Evolutionary conservation across 2,797 vertebrate genomes (phyloP).

Genomic region (Xenopus petersii): DNA sequence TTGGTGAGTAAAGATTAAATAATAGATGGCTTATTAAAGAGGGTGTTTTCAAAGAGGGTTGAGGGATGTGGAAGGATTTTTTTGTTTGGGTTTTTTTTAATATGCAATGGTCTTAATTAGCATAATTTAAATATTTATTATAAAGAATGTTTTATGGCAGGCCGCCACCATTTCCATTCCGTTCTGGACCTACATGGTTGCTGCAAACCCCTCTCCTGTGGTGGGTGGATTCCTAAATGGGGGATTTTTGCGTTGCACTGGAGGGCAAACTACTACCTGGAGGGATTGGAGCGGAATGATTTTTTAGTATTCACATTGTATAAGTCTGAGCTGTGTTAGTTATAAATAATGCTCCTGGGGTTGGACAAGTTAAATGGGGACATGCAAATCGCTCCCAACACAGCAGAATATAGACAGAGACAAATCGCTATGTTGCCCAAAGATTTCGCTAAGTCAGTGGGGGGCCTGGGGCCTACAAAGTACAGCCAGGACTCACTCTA

Average conservation of each 20-base stretch:
- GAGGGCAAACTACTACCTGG: neutral
- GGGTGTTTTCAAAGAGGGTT: neutral
- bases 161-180: slow-evolving; percentile 31
- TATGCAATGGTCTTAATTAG: slow-evolving; percentile 97
- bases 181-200: neutral
- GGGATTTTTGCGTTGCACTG: neutral
- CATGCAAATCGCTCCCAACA: too few species aligned
- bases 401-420: too few species aligned
- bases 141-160: slow-evolving; percentile 74
- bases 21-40: too few species aligned
- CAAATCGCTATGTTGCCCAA: too few species aligned
- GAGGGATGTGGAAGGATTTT: neutral
- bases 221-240: neutral
- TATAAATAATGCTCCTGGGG: too few species aligned
- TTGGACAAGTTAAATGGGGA: too few species aligned
- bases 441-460: too few species aligned
- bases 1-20: too few species aligned
- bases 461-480: too few species aligned
- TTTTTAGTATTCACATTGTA: neutral
- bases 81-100: slow-evolving; percentile 24
- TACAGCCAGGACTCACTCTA: too few species aligned
- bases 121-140: slow-evolving; percentile 99
- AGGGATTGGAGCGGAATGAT: slow-evolving; percentile 14
- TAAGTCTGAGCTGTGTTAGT: too few species aligned
- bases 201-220: slow-evolving; percentile 4